phyloP scores from a whole-genome alignment of 2,113 vertebrate genomes.

The Zosterops lateralis region DNA sequence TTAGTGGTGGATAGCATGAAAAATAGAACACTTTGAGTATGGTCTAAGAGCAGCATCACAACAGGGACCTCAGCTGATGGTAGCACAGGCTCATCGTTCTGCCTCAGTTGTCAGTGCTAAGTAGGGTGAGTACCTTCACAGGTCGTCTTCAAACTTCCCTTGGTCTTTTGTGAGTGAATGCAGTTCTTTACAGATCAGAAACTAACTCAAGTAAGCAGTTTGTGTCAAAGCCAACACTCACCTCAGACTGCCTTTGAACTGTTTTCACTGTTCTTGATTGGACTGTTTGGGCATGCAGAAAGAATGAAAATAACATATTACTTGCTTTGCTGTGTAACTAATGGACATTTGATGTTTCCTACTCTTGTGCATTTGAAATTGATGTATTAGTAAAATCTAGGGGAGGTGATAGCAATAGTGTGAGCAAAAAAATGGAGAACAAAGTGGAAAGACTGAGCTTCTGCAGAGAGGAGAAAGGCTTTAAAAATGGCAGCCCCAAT shows the following conservation, averaged over 20 bases:
- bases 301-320: neutral
- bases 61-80: neutral
- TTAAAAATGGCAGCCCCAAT: neutral
- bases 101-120: neutral
- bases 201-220: neutral
- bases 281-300: slow-evolving; percentile 20
- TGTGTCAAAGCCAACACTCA: neutral
- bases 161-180: neutral
- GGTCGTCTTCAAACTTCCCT: neutral
- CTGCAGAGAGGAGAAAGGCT: neutral
- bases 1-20: neutral
- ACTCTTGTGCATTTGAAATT: neutral
- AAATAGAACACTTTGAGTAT: neutral
- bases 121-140: neutral
- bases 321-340: slow-evolving; percentile 5
- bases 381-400: neutral
- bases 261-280: neutral
- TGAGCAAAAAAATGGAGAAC: neutral
- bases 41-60: neutral
- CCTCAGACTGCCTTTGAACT: slow-evolving; percentile 33
- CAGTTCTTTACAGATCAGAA: neutral
- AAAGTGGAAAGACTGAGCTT: neutral
- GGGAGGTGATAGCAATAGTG: neutral
- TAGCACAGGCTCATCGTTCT: neutral
- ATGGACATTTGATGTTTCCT: slow-evolving; percentile 33